phyloP scores from a whole-genome alignment of 2,797 vertebrate species.

The Scarus forsteni region DNA sequence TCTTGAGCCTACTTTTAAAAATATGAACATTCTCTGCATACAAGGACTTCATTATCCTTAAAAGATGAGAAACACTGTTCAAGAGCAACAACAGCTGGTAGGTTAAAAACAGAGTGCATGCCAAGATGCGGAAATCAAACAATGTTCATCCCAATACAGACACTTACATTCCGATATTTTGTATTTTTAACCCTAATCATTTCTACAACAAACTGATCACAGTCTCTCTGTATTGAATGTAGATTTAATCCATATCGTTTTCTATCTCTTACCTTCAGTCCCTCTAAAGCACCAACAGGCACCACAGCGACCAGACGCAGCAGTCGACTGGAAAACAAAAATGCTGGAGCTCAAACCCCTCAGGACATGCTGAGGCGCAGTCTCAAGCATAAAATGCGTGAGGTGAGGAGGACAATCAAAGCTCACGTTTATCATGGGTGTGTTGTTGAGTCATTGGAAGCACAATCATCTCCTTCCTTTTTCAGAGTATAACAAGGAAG shows the following conservation, averaged over 20 bases:
- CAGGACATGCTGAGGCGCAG: conserved; percentile 67
- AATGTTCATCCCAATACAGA: too few relatives aligned
- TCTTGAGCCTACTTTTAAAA: too few relatives aligned
- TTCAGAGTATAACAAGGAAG: conserved; percentile 70
- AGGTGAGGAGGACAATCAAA: conserved; percentile 55
- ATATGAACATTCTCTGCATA: too few relatives aligned
- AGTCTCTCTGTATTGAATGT: background rate
- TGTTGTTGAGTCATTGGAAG: background rate
- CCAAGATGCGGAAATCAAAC: too few relatives aligned
- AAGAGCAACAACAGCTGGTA: too few relatives aligned
- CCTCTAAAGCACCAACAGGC: background rate
- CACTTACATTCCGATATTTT: too few relatives aligned
- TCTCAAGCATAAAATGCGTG: conserved; percentile 62
- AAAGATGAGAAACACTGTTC: too few relatives aligned
- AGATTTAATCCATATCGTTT: background rate
- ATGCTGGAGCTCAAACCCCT: conserved; percentile 60
- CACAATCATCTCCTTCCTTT: background rate
- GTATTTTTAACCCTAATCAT: too few relatives aligned
- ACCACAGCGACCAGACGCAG: conserved; percentile 30
- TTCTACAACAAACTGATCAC: too few relatives aligned
- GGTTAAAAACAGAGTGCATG: too few relatives aligned
- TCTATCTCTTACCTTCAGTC: conserved; percentile 32
- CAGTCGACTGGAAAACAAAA: conserved; percentile 36
- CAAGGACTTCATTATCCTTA: too few relatives aligned
- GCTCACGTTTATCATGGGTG: too few relatives aligned